These are phyloP conservation scores for Denticeps clupeoides DNA, from an alignment of 2,797 vertebrate species.

Conservation along the genomic window DNA sequence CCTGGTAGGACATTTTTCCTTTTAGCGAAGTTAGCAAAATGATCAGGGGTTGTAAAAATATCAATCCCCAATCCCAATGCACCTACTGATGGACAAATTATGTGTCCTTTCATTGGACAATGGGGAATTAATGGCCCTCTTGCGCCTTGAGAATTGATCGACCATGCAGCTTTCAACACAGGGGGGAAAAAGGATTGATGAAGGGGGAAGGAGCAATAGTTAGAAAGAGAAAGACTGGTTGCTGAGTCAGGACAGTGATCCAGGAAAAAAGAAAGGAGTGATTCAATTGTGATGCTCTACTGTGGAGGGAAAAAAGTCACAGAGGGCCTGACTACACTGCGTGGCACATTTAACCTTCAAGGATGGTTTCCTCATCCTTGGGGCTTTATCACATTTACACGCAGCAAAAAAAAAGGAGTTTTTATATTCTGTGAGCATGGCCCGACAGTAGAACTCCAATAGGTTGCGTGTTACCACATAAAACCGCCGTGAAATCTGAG, in stretches of 20 bases:
- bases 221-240: conserved; percentile 25
- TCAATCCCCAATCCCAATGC: conserved; percentile 37
- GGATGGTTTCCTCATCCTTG: conserved; percentile 15
- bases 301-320: conserved; percentile 16
- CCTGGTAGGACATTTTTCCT: conserved; percentile 48
- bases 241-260: conserved; percentile 20
- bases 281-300: conserved; percentile 42
- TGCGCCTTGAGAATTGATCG: conserved; percentile 32
- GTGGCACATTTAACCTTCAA: conserved; percentile 26
- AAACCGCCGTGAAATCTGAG: conserved; percentile 18
- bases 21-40: conserved; percentile 48
- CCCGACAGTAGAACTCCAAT: conserved; percentile 22
- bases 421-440: conserved; percentile 20
- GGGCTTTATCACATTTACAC: conserved; percentile 17
- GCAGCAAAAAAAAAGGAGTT: conserved; percentile 8
- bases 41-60: conserved; percentile 44
- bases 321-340: not conserved
- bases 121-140: conserved; percentile 25
- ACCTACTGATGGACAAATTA: conserved; percentile 22
- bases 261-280: conserved; percentile 22
- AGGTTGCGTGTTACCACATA: conserved; percentile 21
- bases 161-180: conserved; percentile 29
- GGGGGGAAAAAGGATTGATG: conserved; percentile 38
- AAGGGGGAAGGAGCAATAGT: conserved; percentile 27
- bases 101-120: conserved; percentile 22